Evolutionary conservation across 2,888 invertebrate species (phyloP).

Genomic region (Apotomis turbidana): DNA sequence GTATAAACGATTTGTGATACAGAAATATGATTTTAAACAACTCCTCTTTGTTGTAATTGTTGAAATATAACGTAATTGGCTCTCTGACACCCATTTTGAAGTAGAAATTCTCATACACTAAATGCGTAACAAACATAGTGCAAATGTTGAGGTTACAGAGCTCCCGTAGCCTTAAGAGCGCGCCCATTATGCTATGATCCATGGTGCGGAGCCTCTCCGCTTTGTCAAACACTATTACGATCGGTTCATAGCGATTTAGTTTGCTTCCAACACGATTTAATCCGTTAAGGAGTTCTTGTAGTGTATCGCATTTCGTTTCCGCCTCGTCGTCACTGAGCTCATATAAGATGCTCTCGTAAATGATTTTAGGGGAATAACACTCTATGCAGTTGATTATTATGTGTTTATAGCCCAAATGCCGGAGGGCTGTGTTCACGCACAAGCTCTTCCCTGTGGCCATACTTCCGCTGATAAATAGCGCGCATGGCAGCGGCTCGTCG

Average conservation of each 20-base stretch:
- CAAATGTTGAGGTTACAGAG: conserved; percentile 88
- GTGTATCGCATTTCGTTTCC: conserved; percentile 85
- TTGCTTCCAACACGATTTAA: conserved; percentile 67
- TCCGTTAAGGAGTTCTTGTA: conserved; percentile 86
- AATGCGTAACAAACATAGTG: conserved; percentile 89
- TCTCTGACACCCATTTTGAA: conserved; percentile 87
- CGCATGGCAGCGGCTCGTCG: conserved; percentile 86
- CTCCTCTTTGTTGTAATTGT: conserved; percentile 92
- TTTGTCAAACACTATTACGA: conserved; percentile 90
- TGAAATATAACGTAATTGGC: conserved; percentile 89
- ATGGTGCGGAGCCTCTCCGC: conserved; percentile 90
- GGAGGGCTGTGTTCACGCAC: conserved; percentile 85
- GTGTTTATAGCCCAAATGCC: conserved; percentile 82
- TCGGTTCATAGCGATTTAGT: conserved; percentile 66
- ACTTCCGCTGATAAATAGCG: conserved; percentile 92
- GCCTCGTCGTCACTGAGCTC: conserved; percentile 76
- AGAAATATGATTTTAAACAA: conserved; percentile 76
- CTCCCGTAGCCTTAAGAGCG: conserved; percentile 89
- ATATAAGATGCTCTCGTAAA: conserved; percentile 89
- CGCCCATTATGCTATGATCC: conserved; percentile 89
- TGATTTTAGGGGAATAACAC: conserved; percentile 89
- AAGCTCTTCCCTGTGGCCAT: conserved; percentile 93
- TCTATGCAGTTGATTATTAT: conserved; percentile 91
- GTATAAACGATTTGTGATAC: conserved; percentile 65
- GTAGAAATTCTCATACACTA: conserved; percentile 92